These are phyloP conservation scores for Tenthredo mesomela DNA, from an alignment of 2,888 invertebrate species.

Conservation along the genomic window DNA sequence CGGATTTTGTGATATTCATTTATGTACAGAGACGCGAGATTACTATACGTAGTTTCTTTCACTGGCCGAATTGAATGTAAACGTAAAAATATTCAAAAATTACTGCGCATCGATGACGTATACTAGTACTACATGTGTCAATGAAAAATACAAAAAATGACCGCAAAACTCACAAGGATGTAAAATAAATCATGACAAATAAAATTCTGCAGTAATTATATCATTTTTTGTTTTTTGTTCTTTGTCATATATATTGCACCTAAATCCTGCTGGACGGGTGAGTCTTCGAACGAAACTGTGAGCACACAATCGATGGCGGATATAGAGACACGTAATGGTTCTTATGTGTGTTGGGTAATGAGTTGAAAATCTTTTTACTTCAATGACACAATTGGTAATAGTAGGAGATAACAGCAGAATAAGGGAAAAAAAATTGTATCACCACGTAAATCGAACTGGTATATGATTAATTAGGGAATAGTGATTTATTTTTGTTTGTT, in stretches of 20 bases:
- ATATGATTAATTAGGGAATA: neutral
- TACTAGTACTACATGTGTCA: neutral
- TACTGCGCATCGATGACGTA: neutral
- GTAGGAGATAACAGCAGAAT: neutral
- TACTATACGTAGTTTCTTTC: too few relatives aligned
- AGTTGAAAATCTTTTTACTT: neutral
- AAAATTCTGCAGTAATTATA: neutral
- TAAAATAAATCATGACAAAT: neutral
- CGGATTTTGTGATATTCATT: too few relatives aligned
- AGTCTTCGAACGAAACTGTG: neutral
- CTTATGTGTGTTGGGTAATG: neutral
- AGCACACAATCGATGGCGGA: neutral
- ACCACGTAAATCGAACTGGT: neutral
- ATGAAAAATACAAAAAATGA: neutral
- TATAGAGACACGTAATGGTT: neutral
- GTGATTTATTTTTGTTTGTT: neutral
- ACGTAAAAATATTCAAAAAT: neutral
- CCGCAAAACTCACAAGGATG: neutral
- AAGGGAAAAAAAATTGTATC: neutral
- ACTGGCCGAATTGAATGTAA: too few relatives aligned
- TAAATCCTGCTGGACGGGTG: neutral
- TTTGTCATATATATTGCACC: neutral
- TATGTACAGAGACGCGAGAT: too few relatives aligned
- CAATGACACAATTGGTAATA: neutral
- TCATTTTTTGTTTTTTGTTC: neutral